Evolutionary conservation across 2,113 vertebrate genomes (phyloP).

Genomic region (Donacobius atricapilla): DNA sequence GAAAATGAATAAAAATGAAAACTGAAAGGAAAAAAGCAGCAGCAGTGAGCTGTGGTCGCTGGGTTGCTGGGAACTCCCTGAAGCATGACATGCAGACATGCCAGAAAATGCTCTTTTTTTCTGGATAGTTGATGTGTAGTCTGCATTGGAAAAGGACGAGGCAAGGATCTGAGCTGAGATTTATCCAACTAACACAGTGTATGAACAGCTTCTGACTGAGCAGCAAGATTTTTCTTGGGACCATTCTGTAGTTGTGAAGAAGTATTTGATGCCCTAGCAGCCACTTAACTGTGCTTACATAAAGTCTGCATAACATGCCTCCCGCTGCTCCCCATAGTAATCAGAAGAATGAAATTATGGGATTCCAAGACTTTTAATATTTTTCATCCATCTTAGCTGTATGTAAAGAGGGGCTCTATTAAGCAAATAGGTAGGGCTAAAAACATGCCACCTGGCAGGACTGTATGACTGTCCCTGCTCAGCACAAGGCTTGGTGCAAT

Average conservation of each 20-base stretch:
- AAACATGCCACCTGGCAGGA: background rate
- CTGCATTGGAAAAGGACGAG: background rate
- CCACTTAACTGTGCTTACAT: background rate
- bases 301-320: background rate
- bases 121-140: background rate
- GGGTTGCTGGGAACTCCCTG: background rate
- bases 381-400: background rate
- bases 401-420: background rate
- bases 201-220: background rate
- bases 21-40: background rate
- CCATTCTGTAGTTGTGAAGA: background rate
- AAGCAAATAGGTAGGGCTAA: background rate
- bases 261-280: background rate
- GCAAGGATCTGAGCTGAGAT: background rate
- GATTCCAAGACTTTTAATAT: background rate
- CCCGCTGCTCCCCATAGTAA: background rate
- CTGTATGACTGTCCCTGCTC: background rate
- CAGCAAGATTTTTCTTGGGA: background rate
- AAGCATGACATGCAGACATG: background rate
- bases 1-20: slow-evolving; percentile 29
- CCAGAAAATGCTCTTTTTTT: background rate
- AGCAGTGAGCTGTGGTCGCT: background rate
- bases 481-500: background rate
- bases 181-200: background rate
- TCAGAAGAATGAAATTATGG: background rate